Conservation (phyloP, 1,140 invertebrate genomes). For the Brachionus rubens region DNA sequence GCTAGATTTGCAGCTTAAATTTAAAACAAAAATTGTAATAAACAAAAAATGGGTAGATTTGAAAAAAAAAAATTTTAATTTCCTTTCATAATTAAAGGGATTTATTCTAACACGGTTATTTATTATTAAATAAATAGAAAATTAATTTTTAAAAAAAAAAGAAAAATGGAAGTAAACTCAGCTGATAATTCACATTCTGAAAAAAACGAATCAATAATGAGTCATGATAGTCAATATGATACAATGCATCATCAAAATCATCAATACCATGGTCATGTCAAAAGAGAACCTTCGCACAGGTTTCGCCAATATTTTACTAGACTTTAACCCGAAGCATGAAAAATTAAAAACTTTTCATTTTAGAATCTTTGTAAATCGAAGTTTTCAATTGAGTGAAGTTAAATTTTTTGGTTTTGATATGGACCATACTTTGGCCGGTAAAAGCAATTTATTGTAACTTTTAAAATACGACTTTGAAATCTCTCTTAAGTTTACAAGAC, state of each 20-base stretch:
- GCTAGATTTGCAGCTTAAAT: too few relatives aligned
- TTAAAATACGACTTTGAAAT: background rate
- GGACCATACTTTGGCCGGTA: slow-evolving; percentile 89
- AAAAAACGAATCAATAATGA: slow-evolving; percentile 5
- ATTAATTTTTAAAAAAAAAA: background rate
- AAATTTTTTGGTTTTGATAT: slow-evolving; percentile 99
- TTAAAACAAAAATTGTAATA: too few relatives aligned
- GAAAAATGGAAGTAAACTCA: slow-evolving; percentile 1
- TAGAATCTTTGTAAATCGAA: slow-evolving; percentile 87
- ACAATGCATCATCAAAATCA: slow-evolving; percentile 27
- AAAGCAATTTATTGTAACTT: background rate
- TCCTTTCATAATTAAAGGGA: too few relatives aligned
- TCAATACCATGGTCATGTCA: slow-evolving; percentile 38
- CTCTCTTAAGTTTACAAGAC: slow-evolving; percentile 79
- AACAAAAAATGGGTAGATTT: too few relatives aligned
- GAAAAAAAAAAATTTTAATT: too few relatives aligned
- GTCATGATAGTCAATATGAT: slow-evolving; percentile 35
- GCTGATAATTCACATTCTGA: slow-evolving; percentile 2
- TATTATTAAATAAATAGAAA: background rate
- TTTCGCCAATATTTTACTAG: background rate
- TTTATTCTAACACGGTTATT: too few relatives aligned
- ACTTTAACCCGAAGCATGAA: background rate
- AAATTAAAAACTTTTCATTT: background rate
- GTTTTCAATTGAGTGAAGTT: slow-evolving; percentile 93
- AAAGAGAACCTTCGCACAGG: slow-evolving; percentile 43